Conservation (phyloP, 2,113 vertebrate species). For the Gavialis gangeticus region DNA sequence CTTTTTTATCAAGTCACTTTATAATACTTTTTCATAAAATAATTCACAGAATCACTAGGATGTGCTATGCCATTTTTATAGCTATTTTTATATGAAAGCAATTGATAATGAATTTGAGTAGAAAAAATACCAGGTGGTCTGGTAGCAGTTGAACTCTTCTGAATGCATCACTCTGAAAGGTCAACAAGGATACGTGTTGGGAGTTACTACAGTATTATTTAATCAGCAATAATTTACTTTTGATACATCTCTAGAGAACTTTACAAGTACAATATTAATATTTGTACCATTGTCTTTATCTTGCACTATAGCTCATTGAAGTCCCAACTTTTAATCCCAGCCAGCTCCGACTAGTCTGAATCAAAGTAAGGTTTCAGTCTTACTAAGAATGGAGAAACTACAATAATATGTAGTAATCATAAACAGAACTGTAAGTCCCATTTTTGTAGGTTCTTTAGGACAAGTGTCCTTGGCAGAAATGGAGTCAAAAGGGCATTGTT, state of each 20-base stretch:
- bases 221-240: conserved; percentile 49
- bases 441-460: background rate
- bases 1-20: background rate
- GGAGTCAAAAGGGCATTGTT: background rate
- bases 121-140: conserved; percentile 18
- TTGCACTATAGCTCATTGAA: background rate
- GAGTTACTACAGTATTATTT: background rate
- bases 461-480: background rate
- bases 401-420: background rate
- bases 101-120: conserved; percentile 5
- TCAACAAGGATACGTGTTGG: conserved; percentile 1
- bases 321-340: background rate
- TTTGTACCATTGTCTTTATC: background rate
- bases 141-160: conserved; percentile 15
- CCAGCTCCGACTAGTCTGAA: background rate
- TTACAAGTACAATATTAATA: conserved; percentile 19
- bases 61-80: background rate
- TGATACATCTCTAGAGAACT: conserved; percentile 31
- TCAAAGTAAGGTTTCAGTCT: background rate
- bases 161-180: background rate
- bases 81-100: conserved; percentile 9
- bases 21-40: background rate
- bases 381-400: background rate
- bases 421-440: background rate
- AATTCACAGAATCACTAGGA: background rate